A percentile compares a stretch with the other conserved stretches of the same genome.
Evolutionary conservation across 2,113 vertebrate species (phyloP).

Genomic region (Etheostoma spectabile): DNA sequence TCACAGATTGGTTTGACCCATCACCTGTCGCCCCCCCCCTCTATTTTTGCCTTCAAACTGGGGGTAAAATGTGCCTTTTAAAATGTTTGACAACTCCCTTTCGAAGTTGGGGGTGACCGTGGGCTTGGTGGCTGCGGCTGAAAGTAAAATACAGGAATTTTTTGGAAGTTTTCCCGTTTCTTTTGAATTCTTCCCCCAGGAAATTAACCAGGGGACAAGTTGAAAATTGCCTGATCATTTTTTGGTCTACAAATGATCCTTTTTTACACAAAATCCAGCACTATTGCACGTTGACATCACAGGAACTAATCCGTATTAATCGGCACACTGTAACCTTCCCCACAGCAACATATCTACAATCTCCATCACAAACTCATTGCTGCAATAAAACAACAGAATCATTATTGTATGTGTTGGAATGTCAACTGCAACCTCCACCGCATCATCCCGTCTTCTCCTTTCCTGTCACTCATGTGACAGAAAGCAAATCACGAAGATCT

Average conservation of each 20-base stretch:
- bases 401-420: conserved; percentile 16
- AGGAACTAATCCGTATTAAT: neutral
- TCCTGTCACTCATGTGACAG: conserved; percentile 43
- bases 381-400: neutral
- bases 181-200: too few species aligned
- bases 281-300: neutral
- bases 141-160: too few species aligned
- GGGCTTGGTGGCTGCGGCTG: too few species aligned
- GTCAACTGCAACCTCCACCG: conserved; percentile 1
- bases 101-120: too few species aligned
- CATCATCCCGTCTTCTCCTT: conserved; percentile 19
- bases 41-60: neutral
- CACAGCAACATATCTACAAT: neutral
- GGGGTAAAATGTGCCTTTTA: too few species aligned
- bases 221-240: too few species aligned
- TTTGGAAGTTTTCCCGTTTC: too few species aligned
- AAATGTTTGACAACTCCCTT: too few species aligned
- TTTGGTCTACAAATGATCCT: neutral
- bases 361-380: neutral
- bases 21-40: conserved; percentile 21
- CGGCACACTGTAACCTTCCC: neutral
- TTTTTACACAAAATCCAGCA: neutral
- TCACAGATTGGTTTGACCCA: conserved; percentile 62
- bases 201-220: too few species aligned
- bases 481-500: conserved; percentile 5